Percentiles rank a stretch among this genome's conserved stretches.
These are phyloP conservation scores for Camelus dromedarius DNA, from an alignment of 2,113 vertebrate genomes.

Conservation along the genomic window DNA sequence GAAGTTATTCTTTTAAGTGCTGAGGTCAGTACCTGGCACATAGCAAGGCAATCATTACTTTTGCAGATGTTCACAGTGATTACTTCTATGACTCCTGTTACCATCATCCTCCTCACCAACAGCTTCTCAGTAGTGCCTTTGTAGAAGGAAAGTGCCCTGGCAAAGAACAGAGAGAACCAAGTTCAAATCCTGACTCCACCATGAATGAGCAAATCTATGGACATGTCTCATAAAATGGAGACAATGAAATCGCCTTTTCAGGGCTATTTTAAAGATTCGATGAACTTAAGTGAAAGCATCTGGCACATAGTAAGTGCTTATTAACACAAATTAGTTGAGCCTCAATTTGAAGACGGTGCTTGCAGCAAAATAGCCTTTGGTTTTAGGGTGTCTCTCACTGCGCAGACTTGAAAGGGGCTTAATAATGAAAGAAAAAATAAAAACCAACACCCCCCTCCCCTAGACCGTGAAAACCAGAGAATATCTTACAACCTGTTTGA, in stretches of 20 bases:
- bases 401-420: not conserved
- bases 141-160: not conserved
- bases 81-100: not conserved
- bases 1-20: not conserved
- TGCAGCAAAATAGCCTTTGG: not conserved
- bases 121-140: not conserved
- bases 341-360: not conserved
- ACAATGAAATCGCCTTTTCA: not conserved
- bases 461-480: not conserved
- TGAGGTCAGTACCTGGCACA: not conserved
- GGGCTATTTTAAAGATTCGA: not conserved
- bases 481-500: not conserved
- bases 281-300: not conserved
- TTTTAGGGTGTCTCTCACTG: not conserved
- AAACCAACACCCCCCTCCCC: not conserved
- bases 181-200: not conserved
- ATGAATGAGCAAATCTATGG: not conserved
- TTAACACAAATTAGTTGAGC: not conserved
- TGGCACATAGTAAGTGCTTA: not conserved
- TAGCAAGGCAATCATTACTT: not conserved
- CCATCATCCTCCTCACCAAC: not conserved
- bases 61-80: not conserved
- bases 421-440: slow-evolving; percentile 22
- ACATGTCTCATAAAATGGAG: not conserved
- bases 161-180: not conserved